phyloP scores from a whole-genome alignment of 2,797 vertebrate genomes.

The Rhodeus uyekii region DNA sequence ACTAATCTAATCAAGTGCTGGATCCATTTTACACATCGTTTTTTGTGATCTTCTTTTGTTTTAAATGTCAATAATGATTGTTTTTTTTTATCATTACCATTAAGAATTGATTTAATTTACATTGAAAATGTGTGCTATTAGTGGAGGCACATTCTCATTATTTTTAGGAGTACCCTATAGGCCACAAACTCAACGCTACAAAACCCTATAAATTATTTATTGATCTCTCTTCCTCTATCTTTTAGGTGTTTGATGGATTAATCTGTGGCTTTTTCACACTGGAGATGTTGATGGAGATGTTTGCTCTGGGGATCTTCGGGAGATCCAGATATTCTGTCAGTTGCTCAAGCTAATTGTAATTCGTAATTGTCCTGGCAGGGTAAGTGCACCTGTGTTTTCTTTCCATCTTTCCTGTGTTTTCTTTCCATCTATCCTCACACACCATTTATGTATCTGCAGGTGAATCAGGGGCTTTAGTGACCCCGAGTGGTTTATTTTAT shows the following conservation, averaged over 20 bases:
- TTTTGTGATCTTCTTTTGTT: not conserved
- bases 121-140: not conserved
- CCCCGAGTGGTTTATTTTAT: constrained; percentile 36
- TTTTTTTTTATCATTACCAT: not conserved
- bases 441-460: not conserved
- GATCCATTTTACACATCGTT: not conserved
- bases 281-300: constrained; percentile 99
- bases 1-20: not conserved
- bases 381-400: no score
- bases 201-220: not conserved
- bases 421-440: not conserved
- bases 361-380: constrained; percentile 99
- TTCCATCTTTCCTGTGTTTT: no score
- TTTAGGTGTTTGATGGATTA: constrained; percentile 94
- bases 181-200: not conserved
- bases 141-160: not conserved
- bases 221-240: not conserved
- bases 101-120: not conserved
- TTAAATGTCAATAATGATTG: not conserved
- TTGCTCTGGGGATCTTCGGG: constrained; percentile 96
- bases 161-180: not conserved
- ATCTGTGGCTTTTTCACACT: constrained; percentile 98
- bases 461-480: constrained; percentile 20
- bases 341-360: constrained; percentile 97
- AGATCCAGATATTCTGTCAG: constrained; percentile 95